These are phyloP conservation scores for Malurus cyaneus DNA, from an alignment of 2,113 vertebrate genomes.

Conservation along the genomic window DNA sequence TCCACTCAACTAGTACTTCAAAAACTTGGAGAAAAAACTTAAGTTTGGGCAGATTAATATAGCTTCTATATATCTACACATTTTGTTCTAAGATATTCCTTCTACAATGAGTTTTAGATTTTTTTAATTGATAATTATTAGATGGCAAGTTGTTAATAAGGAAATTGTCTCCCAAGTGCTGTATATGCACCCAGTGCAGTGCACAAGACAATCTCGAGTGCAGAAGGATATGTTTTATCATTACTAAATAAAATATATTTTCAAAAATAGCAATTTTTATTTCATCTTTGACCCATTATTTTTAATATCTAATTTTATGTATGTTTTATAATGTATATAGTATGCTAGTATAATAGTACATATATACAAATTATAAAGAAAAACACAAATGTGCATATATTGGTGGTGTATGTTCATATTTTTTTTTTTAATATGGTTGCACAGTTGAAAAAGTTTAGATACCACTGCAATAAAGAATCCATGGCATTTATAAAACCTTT, in stretches of 20 bases:
- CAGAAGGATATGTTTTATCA: background rate
- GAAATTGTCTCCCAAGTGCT: background rate
- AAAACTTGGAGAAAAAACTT: background rate
- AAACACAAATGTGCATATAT: background rate
- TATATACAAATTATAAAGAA: background rate
- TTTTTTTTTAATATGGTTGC: background rate
- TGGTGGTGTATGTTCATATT: accelerated
- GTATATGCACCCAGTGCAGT: accelerated
- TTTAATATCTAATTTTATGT: background rate
- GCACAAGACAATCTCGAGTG: background rate
- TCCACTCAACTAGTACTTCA: background rate
- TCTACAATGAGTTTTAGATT: background rate
- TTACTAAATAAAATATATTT: background rate
- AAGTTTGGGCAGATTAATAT: background rate
- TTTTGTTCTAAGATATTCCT: background rate
- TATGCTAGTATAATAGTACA: background rate
- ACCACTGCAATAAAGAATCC: background rate
- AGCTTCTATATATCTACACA: background rate
- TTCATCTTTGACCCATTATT: background rate
- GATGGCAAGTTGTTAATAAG: background rate
- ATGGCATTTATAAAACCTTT: background rate
- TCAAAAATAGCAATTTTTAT: accelerated
- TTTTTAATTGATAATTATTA: background rate
- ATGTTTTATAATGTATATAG: background rate
- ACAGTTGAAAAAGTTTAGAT: background rate